Percentiles rank a stretch among this genome's conserved stretches.
phyloP scores from a whole-genome alignment of 2,888 invertebrate species.

The Dicyrtomina minuta region DNA sequence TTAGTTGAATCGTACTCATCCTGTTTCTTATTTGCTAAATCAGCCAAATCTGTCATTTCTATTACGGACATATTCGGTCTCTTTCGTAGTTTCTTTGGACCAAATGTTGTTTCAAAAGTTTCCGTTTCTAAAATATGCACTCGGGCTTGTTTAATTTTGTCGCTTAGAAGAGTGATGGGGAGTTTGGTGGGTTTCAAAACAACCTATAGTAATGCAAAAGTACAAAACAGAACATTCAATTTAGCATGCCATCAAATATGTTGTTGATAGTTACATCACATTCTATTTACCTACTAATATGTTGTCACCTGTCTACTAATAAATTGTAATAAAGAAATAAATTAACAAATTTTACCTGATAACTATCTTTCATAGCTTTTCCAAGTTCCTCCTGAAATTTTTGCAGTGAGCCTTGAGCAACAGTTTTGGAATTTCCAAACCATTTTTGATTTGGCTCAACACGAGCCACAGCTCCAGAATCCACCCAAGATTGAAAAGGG shows the following conservation, averaged over 20 bases:
- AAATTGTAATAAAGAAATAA: too few relatives aligned
- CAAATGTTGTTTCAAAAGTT: conserved; percentile 90
- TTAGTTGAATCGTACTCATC: conserved; percentile 74
- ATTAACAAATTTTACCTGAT: too few relatives aligned
- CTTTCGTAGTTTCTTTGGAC: conserved; percentile 89
- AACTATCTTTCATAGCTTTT: conserved; percentile 91
- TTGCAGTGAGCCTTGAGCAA: conserved; percentile 85
- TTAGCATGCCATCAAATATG: too few relatives aligned
- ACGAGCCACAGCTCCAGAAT: conserved; percentile 86
- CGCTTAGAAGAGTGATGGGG: conserved; percentile 90
- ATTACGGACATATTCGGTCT: conserved; percentile 70
- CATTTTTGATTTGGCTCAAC: conserved; percentile 98
- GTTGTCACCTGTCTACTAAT: too few relatives aligned
- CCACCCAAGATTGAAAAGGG: conserved; percentile 87
- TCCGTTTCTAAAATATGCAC: conserved; percentile 96
- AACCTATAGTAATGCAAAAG: conserved; percentile 65
- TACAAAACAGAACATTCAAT: too few relatives aligned
- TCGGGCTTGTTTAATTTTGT: conserved; percentile 82
- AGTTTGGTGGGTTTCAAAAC: conserved; percentile 94
- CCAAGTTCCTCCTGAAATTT: conserved; percentile 94
- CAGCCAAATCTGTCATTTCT: conserved; percentile 76
- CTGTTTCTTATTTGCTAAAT: conserved; percentile 69
- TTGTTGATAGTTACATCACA: too few relatives aligned
- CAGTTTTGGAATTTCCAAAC: conserved; percentile 98
- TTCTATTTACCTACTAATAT: too few relatives aligned